Percentiles rank a stretch among this genome's conserved stretches.
These are phyloP conservation scores for Pharmacophagus antenor DNA, from an alignment of 2,888 invertebrate species.

Conservation along the genomic window DNA sequence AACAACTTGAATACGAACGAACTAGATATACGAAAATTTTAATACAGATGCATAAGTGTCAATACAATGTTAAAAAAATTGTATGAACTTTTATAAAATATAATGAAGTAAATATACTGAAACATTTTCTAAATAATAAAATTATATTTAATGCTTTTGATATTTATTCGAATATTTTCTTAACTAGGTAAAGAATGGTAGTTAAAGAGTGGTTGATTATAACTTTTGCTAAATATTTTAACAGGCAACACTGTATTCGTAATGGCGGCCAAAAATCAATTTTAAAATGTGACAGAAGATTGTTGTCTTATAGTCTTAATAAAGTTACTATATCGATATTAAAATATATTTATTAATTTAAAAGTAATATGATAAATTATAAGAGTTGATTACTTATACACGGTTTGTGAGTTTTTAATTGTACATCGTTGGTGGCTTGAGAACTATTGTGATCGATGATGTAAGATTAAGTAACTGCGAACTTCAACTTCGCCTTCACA, in stretches of 20 bases:
- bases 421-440: conserved; percentile 1
- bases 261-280: conserved; percentile 79
- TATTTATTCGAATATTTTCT: background rate
- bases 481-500: conserved; percentile 47
- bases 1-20: conserved; percentile 32
- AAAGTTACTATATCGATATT: conserved; percentile 14
- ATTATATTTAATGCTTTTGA: background rate
- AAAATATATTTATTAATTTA: background rate
- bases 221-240: background rate
- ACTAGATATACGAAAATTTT: conserved; percentile 1
- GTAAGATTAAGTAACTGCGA: conserved; percentile 63
- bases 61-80: background rate
- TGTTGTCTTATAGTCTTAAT: conserved; percentile 27
- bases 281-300: conserved; percentile 62
- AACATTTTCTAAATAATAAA: background rate
- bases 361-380: background rate
- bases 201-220: background rate
- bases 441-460: conserved; percentile 70
- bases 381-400: background rate
- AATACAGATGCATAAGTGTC: conserved; percentile 11
- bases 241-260: conserved; percentile 35
- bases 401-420: conserved; percentile 26
- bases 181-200: background rate
- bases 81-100: background rate
- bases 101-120: background rate